Evolutionary conservation across 37 sponge, comb jelly and placozoan genomes (phyloP).

Genomic region (Crambe crambe): DNA sequence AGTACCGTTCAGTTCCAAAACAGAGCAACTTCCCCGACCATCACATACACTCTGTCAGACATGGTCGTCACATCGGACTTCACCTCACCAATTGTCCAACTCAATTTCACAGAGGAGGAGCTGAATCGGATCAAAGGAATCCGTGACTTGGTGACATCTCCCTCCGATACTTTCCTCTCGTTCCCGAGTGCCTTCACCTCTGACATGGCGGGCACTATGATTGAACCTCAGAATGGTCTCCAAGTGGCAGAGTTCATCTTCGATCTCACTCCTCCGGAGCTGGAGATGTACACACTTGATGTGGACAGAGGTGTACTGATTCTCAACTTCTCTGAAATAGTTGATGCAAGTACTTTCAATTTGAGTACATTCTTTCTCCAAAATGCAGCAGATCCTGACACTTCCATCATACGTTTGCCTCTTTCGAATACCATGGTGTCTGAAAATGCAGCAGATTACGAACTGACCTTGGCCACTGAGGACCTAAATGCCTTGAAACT

Average conservation of each 20-base stretch:
- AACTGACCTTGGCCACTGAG: slow-evolving; percentile 21
- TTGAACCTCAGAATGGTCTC: slow-evolving; percentile 35
- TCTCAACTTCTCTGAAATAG: slow-evolving; percentile 81
- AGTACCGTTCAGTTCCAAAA: slow-evolving; percentile 23
- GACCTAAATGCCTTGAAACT: slow-evolving; percentile 64
- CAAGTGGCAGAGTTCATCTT: slow-evolving; percentile 48
- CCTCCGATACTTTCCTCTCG: slow-evolving; percentile 42
- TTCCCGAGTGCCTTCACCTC: slow-evolving; percentile 50
- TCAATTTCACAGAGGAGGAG: slow-evolving; percentile 51
- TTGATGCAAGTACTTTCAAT: slow-evolving; percentile 57
- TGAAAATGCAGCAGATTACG: slow-evolving; percentile 31
- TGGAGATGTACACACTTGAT: slow-evolving; percentile 71
- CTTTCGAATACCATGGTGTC: slow-evolving; percentile 22
- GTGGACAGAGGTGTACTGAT: slow-evolving; percentile 70
- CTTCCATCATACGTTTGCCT: slow-evolving; percentile 13
- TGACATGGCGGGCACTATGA: slow-evolving; percentile 70
- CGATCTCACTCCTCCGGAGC: slow-evolving; percentile 69
- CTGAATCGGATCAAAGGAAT: slow-evolving; percentile 70
- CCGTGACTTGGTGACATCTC: slow-evolving; percentile 27
- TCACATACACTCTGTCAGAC: slow-evolving; percentile 41
- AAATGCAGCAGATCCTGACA: slow-evolving; percentile 10
- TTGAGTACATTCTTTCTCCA: slow-evolving; percentile 43
- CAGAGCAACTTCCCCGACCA: background rate
- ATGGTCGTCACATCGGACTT: background rate
- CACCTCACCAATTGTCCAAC: slow-evolving; percentile 16